A percentile compares a stretch with the other conserved stretches of the same genome.
Conservation (phyloP, 2,113 vertebrate species). For the Campylomormyrus numenius region DNA sequence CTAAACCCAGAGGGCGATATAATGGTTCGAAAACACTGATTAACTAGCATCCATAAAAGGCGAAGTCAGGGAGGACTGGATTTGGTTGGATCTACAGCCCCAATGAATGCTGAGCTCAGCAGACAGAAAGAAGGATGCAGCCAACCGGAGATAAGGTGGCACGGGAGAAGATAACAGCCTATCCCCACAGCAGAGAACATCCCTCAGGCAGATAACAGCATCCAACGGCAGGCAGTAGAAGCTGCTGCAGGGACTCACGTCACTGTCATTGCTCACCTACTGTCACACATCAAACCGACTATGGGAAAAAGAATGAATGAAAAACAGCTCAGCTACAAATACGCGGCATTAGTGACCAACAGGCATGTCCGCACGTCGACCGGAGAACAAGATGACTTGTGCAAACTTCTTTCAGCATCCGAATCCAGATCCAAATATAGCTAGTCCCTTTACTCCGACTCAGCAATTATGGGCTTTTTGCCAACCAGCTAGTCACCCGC, state of each 20-base stretch:
- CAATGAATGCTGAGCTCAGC: not conserved
- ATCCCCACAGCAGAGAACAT: not conserved
- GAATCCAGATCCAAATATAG: not conserved
- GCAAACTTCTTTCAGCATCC: not conserved
- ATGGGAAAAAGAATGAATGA: not conserved
- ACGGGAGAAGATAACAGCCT: not conserved
- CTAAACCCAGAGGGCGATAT: not conserved
- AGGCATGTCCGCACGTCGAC: too few species aligned
- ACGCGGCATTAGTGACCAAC: not conserved
- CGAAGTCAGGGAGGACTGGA: not conserved
- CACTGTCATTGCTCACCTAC: not conserved
- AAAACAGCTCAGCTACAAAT: not conserved
- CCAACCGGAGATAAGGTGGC: constrained; percentile 11
- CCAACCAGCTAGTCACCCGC: constrained; percentile 19
- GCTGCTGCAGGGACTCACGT: not conserved
- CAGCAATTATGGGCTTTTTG: not conserved
- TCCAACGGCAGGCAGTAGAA: not conserved
- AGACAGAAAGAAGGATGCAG: constrained; percentile 16
- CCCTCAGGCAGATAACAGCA: not conserved
- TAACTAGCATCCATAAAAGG: not conserved
- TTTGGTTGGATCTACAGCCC: not conserved
- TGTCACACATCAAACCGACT: not conserved
- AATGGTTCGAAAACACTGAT: not conserved
- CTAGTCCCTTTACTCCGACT: not conserved
- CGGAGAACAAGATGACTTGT: not conserved